Evolutionary conservation across 2,113 vertebrate species (phyloP), one percentile per base, ranked within the genome.

Genomic region (Xyliphius kryptos): DNA sequence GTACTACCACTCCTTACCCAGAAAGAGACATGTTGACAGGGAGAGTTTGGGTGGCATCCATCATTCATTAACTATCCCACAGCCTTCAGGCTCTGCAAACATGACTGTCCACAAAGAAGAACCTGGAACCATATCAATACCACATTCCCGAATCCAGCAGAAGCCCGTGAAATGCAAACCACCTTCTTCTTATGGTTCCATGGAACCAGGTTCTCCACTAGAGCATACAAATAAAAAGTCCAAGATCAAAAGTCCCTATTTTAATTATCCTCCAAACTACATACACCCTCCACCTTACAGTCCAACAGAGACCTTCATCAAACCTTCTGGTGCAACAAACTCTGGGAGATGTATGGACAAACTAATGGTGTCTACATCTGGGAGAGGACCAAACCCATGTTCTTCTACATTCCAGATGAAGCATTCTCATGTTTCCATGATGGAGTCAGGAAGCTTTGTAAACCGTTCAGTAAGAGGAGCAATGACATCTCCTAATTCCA

Each of bases 211-310:
- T 32, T 32, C 26, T 32, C 26, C 26, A 32, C 7, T 32, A 32
- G 26, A 32, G 7, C 26, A 32, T 32, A 32, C 26, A 32, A 32
- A 32, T 32, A 32, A 32, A 32, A 72, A 66, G 76, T 67, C 53
- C 2, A 3, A 55, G 21, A 71, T 73, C 57, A 79, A 79, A 20
- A 71, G 66, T 11, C 76, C 60, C 22, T 37, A 63, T n/a, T 80
- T 79, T 21, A 82, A 69, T 67, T 82, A 81, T 17, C 92, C 91
- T 2, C 93, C 93, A 10, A 86, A 85, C 12, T 94, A 95, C 54
- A 78, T 88, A 26, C 78, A 88, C 1, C 93, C 93, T 56, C 93
- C 92, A 2, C 88, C 90, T 11, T 94, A 97, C 16, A 76, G 84
- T 22, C 82, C 77, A 12, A 83, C 84, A 51, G 89, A 88, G 68